Percentiles rank a stretch among this genome's conserved stretches.
Conservation (phyloP, 53 echinoderm and acorn worm genomes). For the Echinarachnius parma region DNA sequence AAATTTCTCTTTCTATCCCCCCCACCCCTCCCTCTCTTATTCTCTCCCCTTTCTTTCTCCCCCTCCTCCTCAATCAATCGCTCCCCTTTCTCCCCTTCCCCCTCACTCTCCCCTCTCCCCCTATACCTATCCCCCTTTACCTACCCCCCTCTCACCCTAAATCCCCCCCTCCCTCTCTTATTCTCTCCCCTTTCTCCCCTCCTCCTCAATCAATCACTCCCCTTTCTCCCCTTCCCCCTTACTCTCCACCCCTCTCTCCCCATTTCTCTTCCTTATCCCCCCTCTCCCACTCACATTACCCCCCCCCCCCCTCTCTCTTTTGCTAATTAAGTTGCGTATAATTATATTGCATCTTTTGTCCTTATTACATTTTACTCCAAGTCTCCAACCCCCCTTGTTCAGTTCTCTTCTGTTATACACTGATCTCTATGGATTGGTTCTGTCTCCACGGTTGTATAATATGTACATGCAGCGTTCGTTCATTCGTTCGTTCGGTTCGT, state of each 20-base stretch:
- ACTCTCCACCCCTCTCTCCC: not conserved
- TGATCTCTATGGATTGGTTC: too few relatives aligned
- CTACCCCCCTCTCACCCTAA: not conserved
- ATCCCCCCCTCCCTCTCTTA: not conserved
- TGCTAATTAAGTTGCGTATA: too few relatives aligned
- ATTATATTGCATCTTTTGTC: too few relatives aligned
- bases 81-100: not conserved
- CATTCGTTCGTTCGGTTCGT: too few relatives aligned
- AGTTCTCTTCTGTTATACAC: too few relatives aligned
- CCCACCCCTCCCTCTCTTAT: not conserved
- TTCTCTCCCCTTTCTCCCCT: not conserved
- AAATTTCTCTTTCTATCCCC: not conserved
- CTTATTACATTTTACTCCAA: too few relatives aligned
- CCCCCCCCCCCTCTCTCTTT: not conserved
- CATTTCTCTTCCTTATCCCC: not conserved
- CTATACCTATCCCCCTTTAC: not conserved
- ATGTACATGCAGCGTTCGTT: too few relatives aligned
- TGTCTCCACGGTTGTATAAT: too few relatives aligned
- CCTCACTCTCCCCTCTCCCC: slow-evolving; percentile 1
- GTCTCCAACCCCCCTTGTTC: too few relatives aligned
- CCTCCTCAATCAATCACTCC: not conserved
- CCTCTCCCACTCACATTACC: not conserved
- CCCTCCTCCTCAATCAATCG: not conserved
- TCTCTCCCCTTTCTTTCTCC: not conserved
- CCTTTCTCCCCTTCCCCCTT: not conserved